A percentile compares a stretch with the other conserved stretches of the same genome.
Evolutionary conservation across 2,888 invertebrate genomes (phyloP).

Genomic region (Podabrus alpinus): DNA sequence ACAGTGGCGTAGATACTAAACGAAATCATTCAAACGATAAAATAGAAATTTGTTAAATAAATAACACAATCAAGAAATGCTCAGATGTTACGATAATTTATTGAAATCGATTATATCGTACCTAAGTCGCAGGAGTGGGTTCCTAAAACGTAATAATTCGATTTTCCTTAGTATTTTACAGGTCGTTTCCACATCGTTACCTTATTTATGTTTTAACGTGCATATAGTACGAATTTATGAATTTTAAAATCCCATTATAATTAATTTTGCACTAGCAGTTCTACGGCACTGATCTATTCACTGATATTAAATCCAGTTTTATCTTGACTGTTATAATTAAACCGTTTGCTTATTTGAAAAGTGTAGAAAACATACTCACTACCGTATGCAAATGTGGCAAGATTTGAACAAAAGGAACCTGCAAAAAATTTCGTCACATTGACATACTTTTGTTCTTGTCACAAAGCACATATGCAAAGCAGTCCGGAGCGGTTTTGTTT

Average conservation of each 20-base stretch:
- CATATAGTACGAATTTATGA: background rate
- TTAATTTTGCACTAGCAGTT: background rate
- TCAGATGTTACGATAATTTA: background rate
- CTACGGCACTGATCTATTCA: conserved; percentile 18
- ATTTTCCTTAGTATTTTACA: background rate
- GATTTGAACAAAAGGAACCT: conserved; percentile 42
- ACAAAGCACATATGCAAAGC: conserved; percentile 38
- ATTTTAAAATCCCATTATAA: background rate
- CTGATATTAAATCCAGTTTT: conserved; percentile 30
- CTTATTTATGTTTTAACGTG: background rate
- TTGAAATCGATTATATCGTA: background rate
- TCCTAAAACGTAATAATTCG: background rate
- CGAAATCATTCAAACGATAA: background rate
- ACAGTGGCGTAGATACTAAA: conserved; percentile 16
- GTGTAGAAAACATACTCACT: conserved; percentile 42
- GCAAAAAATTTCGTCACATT: conserved; percentile 45
- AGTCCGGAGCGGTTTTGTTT: conserved; percentile 36
- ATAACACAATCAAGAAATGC: background rate
- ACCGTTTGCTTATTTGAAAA: conserved; percentile 23
- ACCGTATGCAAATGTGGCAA: conserved; percentile 41
- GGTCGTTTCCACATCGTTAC: background rate
- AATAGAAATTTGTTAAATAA: background rate
- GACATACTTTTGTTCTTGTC: conserved; percentile 41
- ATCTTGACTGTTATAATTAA: conserved; percentile 30
- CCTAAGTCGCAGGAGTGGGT: no score